These are phyloP conservation scores for Polyommatus icarus DNA, from an alignment of 2,888 invertebrate genomes.

Conservation along the genomic window DNA sequence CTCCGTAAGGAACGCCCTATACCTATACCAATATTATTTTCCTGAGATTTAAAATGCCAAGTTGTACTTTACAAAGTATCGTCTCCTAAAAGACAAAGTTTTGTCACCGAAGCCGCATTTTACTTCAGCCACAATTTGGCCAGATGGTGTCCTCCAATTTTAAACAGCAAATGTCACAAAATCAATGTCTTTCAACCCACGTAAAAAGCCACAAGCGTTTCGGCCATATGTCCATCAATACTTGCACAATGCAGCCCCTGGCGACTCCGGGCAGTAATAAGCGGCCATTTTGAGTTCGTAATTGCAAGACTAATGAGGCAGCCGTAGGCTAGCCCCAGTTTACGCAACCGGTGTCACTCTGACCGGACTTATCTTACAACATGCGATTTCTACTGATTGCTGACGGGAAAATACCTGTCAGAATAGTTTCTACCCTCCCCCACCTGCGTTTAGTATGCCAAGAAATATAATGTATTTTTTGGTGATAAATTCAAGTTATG, in stretches of 20 bases:
- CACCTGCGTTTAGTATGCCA: not conserved
- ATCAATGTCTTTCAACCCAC: not conserved
- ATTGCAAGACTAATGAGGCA: conserved; percentile 72
- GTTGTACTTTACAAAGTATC: too few species aligned
- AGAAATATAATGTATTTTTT: too few species aligned
- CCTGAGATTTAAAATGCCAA: too few species aligned
- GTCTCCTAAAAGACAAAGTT: too few species aligned
- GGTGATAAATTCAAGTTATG: too few species aligned
- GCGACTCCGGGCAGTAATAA: conserved; percentile 68
- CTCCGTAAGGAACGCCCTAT: too few species aligned
- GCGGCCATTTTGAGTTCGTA: conserved; percentile 71
- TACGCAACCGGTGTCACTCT: conserved; percentile 70
- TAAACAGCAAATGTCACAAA: not conserved
- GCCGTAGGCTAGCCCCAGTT: conserved; percentile 74
- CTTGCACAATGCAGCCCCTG: conserved; percentile 58
- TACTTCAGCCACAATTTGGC: not conserved
- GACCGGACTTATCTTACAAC: conserved; percentile 36
- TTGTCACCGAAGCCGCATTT: too few species aligned
- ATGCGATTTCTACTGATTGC: conserved; percentile 24
- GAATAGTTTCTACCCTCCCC: not conserved
- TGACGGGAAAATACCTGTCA: not conserved
- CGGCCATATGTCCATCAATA: conserved; percentile 32
- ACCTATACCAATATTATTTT: too few species aligned
- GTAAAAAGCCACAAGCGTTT: conserved; percentile 3
- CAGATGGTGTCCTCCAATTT: not conserved